Evolutionary conservation across 1,140 invertebrate species (phyloP), one percentile per base, ranked within the genome.

Genomic region (Papilio helenus): DNA sequence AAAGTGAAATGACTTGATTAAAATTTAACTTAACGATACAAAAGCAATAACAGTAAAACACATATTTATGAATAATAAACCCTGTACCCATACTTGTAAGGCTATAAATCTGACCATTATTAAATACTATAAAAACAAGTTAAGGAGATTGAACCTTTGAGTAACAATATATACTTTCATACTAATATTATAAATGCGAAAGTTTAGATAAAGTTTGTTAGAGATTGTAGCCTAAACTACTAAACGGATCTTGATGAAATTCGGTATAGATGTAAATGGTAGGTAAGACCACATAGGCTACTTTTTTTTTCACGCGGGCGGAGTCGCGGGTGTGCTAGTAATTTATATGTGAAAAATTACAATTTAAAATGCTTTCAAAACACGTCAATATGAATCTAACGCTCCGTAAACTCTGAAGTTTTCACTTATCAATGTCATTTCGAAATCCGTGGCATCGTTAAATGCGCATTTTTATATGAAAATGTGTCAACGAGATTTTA

Each of bases 51-150:
- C 20, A 29, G 14, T 49, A 74, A 74, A 74, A 44, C 29, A 74
- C 42, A 51, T 23, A 49, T 74, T 74, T 74, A 74, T 74, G 42
- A 14, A 51, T 16, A 74, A 46, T 74, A 74, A 74, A 74, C 20
- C 20, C 44, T 2, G 12, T 20, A 74, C 20, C 23, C n/a, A 49
- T 10, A 74, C n/a, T 74, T 74, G 20, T 49, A 74, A 74, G 72
- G 72, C 72, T 10, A 74, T 74, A 74, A 74, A 74, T 74, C n/a
- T 39, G 18, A 29, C 44, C 44, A 29, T 74, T 49, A 74, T 74
- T 51, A 51, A 74, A 26, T 74, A 51, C 0, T 46, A 7, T 29
- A 16, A 44, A 74, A 74, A 74, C 72, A 42, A 16, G 49, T 74
- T 74, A 49, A 5, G 9, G 20, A 14, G 42, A 49, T 46, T 46